Conservation (phyloP, 2,113 vertebrate species). For the Pelusios castaneus region DNA sequence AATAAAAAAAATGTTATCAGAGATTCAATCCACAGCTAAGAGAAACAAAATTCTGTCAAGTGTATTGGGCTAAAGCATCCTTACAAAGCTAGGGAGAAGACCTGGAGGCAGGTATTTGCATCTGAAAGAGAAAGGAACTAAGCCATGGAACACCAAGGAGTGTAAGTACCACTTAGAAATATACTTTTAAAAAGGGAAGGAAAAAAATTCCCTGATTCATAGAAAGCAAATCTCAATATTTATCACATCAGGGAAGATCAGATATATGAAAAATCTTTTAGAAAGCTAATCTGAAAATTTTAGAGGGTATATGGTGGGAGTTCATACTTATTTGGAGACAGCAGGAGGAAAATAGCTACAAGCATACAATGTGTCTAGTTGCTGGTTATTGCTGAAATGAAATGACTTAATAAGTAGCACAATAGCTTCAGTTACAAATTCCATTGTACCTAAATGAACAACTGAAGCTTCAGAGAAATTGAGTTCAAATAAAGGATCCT, state of each 20-base stretch:
- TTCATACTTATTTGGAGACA: constrained; percentile 43
- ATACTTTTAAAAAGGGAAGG: not conserved
- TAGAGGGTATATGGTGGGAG: not conserved
- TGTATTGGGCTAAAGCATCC: constrained; percentile 36
- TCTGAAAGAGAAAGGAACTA: constrained; percentile 54
- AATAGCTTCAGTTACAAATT: constrained; percentile 50
- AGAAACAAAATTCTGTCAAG: constrained; percentile 21
- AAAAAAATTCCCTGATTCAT: constrained; percentile 43
- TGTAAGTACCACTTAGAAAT: constrained; percentile 56
- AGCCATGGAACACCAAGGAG: constrained; percentile 24
- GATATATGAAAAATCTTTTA: constrained; percentile 13
- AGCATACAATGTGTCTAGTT: constrained; percentile 27
- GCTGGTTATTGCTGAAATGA: constrained; percentile 8
- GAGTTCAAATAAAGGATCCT: constrained; percentile 7
- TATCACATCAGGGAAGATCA: constrained; percentile 12
- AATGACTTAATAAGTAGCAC: constrained; percentile 41
- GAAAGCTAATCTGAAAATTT: constrained; percentile 59
- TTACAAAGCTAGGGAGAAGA: not conserved
- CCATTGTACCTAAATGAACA: constrained; percentile 52
- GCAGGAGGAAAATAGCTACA: constrained; percentile 51
- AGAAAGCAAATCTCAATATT: constrained; percentile 58
- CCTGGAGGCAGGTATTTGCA: constrained; percentile 41
- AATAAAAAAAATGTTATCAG: not conserved
- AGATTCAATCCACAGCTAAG: not conserved
- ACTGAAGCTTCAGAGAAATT: constrained; percentile 51